phyloP scores from a whole-genome alignment of 2,797 vertebrate species.

The Florisuga fusca region DNA sequence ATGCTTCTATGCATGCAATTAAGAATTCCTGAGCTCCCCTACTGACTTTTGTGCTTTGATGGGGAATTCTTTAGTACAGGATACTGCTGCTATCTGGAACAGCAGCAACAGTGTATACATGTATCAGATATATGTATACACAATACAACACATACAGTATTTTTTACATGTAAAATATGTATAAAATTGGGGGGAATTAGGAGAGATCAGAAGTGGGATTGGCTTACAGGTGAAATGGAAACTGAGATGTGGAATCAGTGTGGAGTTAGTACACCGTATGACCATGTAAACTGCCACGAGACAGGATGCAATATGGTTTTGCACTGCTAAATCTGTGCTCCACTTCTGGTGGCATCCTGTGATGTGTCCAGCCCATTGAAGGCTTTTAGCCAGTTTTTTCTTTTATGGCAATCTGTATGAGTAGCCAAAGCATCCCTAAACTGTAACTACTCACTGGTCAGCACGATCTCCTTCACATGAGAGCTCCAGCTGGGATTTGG shows the following conservation, averaged over 20 bases:
- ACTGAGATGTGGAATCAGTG: background rate
- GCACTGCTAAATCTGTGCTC: background rate
- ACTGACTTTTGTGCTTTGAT: background rate
- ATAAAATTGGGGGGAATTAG: background rate
- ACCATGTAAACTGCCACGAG: background rate
- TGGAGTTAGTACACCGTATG: background rate
- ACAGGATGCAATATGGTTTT: background rate
- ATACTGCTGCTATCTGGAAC: background rate
- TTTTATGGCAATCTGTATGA: accelerated
- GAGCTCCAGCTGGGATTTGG: background rate
- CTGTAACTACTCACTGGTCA: background rate
- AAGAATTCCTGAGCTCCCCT: background rate
- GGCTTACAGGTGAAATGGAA: background rate
- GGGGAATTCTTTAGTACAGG: background rate
- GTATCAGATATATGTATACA: background rate
- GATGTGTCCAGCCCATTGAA: background rate
- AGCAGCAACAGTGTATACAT: background rate
- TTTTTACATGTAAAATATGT: background rate
- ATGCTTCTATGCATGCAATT: accelerated
- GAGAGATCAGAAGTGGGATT: background rate
- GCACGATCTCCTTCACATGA: background rate
- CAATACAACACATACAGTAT: background rate
- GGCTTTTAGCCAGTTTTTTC: background rate
- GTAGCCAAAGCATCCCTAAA: background rate
- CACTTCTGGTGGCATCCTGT: background rate